phyloP scores from a whole-genome alignment of 2,888 invertebrate genomes.

The Drosophila paranaensis region DNA sequence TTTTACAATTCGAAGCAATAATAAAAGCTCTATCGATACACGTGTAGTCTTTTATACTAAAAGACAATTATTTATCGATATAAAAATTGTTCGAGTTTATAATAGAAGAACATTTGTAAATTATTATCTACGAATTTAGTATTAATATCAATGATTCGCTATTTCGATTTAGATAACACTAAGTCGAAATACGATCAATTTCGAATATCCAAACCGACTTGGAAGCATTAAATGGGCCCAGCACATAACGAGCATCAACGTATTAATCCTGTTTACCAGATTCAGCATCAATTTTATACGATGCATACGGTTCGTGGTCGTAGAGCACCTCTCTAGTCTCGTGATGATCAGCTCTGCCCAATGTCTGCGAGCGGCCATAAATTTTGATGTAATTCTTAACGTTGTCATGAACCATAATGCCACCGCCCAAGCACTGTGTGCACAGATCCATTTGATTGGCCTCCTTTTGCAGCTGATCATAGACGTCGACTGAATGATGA shows the following conservation, averaged over 20 bases:
- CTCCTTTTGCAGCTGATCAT: slow-evolving; percentile 53
- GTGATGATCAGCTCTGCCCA: slow-evolving; percentile 62
- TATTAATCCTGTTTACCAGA: slow-evolving; percentile 24
- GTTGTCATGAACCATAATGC: slow-evolving; percentile 47
- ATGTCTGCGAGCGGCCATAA: slow-evolving; percentile 50
- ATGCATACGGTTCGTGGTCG: background rate
- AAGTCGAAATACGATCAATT: slow-evolving; percentile 5
- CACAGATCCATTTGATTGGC: slow-evolving; percentile 44
- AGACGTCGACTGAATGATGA: slow-evolving; percentile 45
- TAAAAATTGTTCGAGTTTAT: too few relatives aligned
- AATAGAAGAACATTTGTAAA: background rate
- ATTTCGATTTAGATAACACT: background rate
- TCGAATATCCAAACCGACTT: background rate
- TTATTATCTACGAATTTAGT: background rate
- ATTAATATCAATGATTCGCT: too few relatives aligned
- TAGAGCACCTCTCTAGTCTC: slow-evolving; percentile 41
- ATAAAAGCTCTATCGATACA: background rate
- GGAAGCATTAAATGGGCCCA: background rate
- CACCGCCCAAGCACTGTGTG: slow-evolving; percentile 62
- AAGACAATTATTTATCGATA: too few relatives aligned
- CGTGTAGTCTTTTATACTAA: too few relatives aligned
- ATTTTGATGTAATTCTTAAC: slow-evolving; percentile 54
- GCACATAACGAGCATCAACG: background rate
- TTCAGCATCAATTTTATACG: slow-evolving; percentile 56
- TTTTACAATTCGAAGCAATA: background rate